These are phyloP conservation scores for Ips nitidus DNA, from an alignment of 1,140 invertebrate genomes.

Conservation along the genomic window DNA sequence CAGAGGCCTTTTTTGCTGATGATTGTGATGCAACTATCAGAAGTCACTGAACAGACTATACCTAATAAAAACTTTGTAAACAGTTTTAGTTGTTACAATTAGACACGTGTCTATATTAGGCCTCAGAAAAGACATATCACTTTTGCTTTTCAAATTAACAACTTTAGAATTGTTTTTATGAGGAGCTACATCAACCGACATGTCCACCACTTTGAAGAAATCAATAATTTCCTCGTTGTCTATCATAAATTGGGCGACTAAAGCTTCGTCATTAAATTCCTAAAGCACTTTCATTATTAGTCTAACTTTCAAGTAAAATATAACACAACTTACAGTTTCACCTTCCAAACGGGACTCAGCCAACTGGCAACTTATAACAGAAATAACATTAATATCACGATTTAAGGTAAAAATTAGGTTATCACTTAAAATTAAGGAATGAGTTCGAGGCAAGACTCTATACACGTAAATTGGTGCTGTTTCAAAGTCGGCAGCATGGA, in stretches of 20 bases:
- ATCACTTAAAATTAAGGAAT: slow-evolving; percentile 62
- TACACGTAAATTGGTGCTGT: slow-evolving; percentile 68
- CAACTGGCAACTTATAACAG: slow-evolving; percentile 62
- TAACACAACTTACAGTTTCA: slow-evolving; percentile 53
- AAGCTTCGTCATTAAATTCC: slow-evolving; percentile 59
- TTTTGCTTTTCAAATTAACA: slow-evolving; percentile 47
- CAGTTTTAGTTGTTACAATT: slow-evolving; percentile 67
- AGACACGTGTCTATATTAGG: slow-evolving; percentile 66
- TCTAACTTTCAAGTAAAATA: neutral
- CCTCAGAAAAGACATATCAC: slow-evolving; percentile 57
- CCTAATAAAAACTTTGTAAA: slow-evolving; percentile 71
- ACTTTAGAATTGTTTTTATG: slow-evolving; percentile 18
- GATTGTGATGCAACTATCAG: too few relatives aligned
- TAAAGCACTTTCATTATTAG: slow-evolving; percentile 37
- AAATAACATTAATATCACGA: slow-evolving; percentile 54
- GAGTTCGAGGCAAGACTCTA: slow-evolving; percentile 63
- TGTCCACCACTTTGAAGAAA: slow-evolving; percentile 55
- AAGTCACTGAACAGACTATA: slow-evolving; percentile 40
- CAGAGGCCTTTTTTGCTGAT: too few relatives aligned
- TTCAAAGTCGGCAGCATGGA: slow-evolving; percentile 66
- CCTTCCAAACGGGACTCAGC: slow-evolving; percentile 62
- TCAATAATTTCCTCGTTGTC: slow-evolving; percentile 56
- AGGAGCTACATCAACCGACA: slow-evolving; percentile 35
- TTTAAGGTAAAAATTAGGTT: slow-evolving; percentile 63
- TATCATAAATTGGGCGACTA: slow-evolving; percentile 60